These are phyloP conservation scores for Gila orcuttii DNA, from an alignment of 2,113 vertebrate genomes.

Conservation along the genomic window DNA sequence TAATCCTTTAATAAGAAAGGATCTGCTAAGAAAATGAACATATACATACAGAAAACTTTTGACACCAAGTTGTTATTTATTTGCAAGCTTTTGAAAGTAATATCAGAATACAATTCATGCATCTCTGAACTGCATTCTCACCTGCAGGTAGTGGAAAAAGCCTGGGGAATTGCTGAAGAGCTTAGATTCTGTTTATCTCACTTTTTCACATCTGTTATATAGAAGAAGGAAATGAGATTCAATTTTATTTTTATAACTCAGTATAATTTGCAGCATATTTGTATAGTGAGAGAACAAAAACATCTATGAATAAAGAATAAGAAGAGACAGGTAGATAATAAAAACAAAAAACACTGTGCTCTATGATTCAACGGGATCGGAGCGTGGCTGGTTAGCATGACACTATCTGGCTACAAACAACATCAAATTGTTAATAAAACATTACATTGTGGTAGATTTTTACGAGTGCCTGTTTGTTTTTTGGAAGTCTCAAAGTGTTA, in stretches of 20 bases:
- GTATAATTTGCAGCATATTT: not conserved
- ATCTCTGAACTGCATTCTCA: not conserved
- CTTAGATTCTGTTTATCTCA: conserved; percentile 7
- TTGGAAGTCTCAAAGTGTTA: no score
- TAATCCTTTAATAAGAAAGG: not conserved
- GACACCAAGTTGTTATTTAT: not conserved
- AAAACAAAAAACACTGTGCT: not conserved
- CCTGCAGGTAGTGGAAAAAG: conserved; percentile 8
- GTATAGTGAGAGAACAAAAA: not conserved
- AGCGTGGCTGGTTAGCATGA: not conserved
- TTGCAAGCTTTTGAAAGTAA: conserved; percentile 10
- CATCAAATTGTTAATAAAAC: not conserved
- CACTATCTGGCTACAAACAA: not conserved
- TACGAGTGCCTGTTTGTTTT: no score
- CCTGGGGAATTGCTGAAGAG: not conserved
- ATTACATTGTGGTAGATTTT: no score
- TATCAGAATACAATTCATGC: not conserved
- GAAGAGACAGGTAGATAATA: not conserved
- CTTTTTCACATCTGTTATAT: not conserved
- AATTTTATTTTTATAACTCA: not conserved
- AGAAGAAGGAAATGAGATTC: conserved; percentile 5
- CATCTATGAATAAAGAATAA: not conserved
- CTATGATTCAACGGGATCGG: not conserved
- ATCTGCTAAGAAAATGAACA: not conserved
- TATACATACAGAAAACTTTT: not conserved